A percentile compares a stretch with the other conserved stretches of the same genome.
These are phyloP conservation scores for Acrocyrtus sp. DNA, from an alignment of 2,888 invertebrate genomes.

Conservation along the genomic window DNA sequence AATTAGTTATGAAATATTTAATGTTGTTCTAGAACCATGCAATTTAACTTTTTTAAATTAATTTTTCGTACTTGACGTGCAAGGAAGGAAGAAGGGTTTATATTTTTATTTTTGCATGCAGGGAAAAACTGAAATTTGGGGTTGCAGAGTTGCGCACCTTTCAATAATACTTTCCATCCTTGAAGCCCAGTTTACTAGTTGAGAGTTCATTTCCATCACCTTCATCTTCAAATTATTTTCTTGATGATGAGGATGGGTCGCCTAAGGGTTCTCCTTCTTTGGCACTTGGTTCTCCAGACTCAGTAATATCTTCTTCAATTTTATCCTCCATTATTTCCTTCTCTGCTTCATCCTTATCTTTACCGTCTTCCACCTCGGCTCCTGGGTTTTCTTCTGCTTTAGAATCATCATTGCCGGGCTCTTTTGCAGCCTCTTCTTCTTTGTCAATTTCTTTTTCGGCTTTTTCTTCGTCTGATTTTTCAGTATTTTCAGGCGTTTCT, in stretches of 20 bases:
- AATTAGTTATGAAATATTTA: background rate
- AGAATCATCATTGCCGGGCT: no score
- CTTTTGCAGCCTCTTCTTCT: background rate
- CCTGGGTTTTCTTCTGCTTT: conserved; percentile 4
- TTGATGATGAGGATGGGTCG: conserved; percentile 2
- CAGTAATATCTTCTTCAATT: conserved; percentile 4
- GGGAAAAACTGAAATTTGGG: conserved; percentile 52
- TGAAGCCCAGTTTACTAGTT: conserved; percentile 57
- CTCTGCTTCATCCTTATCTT: conserved; percentile 26
- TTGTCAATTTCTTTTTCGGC: conserved; percentile 15
- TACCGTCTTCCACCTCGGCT: background rate
- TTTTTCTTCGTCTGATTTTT: conserved; percentile 17
- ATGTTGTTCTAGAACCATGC: background rate
- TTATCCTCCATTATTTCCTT: conserved; percentile 13
- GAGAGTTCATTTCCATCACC: conserved; percentile 53
- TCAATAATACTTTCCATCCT: conserved; percentile 59
- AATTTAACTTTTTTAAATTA: conserved; percentile 4
- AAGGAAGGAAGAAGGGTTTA: conserved; percentile 32
- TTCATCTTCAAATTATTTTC: conserved; percentile 38
- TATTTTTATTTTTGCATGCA: conserved; percentile 41
- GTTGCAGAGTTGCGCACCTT: conserved; percentile 64
- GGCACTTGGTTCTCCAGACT: conserved; percentile 32
- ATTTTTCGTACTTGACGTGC: conserved; percentile 46
- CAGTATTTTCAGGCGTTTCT: conserved; percentile 18
- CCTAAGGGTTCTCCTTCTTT: conserved; percentile 27